Evolutionary conservation across 2,888 invertebrate genomes (phyloP), one percentile per base, ranked within the genome.

Genomic region (Serrognathus titanus): DNA sequence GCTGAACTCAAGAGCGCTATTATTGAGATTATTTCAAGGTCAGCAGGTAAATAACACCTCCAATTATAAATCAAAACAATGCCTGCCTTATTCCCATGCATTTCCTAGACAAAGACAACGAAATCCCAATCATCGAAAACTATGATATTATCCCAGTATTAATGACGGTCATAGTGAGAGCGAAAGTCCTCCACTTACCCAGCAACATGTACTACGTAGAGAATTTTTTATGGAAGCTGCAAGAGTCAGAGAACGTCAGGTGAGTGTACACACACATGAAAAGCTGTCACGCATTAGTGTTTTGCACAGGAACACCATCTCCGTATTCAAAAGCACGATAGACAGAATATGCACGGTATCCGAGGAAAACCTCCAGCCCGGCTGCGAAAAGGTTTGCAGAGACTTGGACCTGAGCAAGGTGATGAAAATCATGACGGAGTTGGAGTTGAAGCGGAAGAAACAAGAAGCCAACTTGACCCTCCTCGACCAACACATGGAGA

Each of bases 1-100:
- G 80, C 79, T 6, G 79, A 80, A 66, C 64, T 79, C 9, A 81
- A 81, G 67, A 71, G 73, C 11, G 78, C 75, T 2, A 66, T 79
- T 13, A 77, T 78, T 11, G 76, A 76, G 38, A 68, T 76, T 7
- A 74, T 75, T 55, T 70, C 74, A 5, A 68, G 70, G 60, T 68
- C 67, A 53, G 68, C 71, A 51, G 72, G 75, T 73, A 65, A 61
- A 59, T 58, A 36, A 31, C 24, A 31, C 24, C 24, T 3, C 7
- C 24, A 5, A 31, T 3, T 3, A 31, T 7, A 31, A 5, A 5
- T 31, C 6, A 5, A 31, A 31, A 35, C 10, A 9, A 16, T n/a
- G 1, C 38, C 8, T 31, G 24, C 11, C 39, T 47, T 51, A 35
- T 49, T 46, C 20, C 13, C n/a, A n/a, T n/a, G n/a, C 35, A 41